phyloP scores from a whole-genome alignment of 1,140 invertebrate species.

The Akabosia matsudoensis region DNA sequence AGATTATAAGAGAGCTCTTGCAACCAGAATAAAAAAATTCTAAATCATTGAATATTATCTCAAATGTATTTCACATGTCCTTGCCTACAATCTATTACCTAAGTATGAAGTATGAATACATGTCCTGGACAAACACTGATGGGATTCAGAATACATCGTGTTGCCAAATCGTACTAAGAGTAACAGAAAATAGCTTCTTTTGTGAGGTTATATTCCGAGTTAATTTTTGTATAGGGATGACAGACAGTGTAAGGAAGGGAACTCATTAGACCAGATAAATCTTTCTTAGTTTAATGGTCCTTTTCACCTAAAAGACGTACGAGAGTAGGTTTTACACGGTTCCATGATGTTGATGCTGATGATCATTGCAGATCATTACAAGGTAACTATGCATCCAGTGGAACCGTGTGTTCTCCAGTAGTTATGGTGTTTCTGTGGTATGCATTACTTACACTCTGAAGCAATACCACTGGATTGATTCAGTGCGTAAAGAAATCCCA shows the following conservation, averaged over 20 bases:
- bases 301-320: conserved; percentile 3
- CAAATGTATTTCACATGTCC: too few relatives aligned
- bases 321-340: not conserved
- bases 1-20: too few relatives aligned
- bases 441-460: not conserved
- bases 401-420: not conserved
- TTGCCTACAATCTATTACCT: too few relatives aligned
- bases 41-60: too few relatives aligned
- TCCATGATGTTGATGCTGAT: not conserved
- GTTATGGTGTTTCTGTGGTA: not conserved
- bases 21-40: too few relatives aligned
- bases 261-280: conserved; percentile 17
- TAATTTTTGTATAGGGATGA: not conserved
- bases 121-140: too few relatives aligned
- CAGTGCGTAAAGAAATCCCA: not conserved
- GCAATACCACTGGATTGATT: conserved; percentile 1
- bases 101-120: too few relatives aligned
- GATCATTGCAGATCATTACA: not conserved
- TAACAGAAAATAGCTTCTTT: too few relatives aligned
- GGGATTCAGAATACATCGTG: too few relatives aligned
- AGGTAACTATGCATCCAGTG: not conserved
- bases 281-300: conserved; percentile 14
- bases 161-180: too few relatives aligned
- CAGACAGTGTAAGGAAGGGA: not conserved
- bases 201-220: too few relatives aligned